Conservation (phyloP, 2,888 invertebrate genomes). For the Eristalis arbustorum region DNA sequence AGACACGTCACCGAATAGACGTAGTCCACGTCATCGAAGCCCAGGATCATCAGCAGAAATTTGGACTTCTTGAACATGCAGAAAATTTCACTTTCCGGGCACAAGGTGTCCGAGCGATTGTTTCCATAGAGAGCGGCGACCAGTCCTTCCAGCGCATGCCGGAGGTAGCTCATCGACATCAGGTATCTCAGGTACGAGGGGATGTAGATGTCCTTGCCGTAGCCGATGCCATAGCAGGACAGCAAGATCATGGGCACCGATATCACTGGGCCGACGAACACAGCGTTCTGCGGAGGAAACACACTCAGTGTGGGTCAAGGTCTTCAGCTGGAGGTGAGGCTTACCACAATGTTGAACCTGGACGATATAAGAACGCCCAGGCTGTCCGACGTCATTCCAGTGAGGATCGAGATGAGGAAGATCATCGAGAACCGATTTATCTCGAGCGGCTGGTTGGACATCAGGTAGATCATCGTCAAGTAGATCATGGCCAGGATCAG, state of each 20-base stretch:
- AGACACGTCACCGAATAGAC: slow-evolving; percentile 86
- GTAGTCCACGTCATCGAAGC: slow-evolving; percentile 86
- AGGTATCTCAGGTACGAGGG: slow-evolving; percentile 88
- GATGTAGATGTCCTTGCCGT: slow-evolving; percentile 85
- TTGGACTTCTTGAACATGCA: slow-evolving; percentile 88
- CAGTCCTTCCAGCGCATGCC: slow-evolving; percentile 90
- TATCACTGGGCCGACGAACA: slow-evolving; percentile 93
- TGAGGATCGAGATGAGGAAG: slow-evolving; percentile 85
- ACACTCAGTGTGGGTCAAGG: neutral
- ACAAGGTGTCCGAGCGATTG: slow-evolving; percentile 87
- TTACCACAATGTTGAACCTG: slow-evolving; percentile 87
- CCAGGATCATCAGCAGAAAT: slow-evolving; percentile 88
- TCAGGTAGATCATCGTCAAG: slow-evolving; percentile 85
- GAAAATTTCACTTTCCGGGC: slow-evolving; percentile 86
- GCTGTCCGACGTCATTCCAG: slow-evolving; percentile 89
- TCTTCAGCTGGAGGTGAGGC: slow-evolving; percentile 73
- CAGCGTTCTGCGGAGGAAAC: slow-evolving; percentile 85
- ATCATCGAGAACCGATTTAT: slow-evolving; percentile 85
- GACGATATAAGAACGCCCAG: slow-evolving; percentile 89
- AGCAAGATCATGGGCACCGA: slow-evolving; percentile 93
- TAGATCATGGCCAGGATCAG: slow-evolving; percentile 86
- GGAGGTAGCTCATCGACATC: slow-evolving; percentile 90
- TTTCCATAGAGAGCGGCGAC: slow-evolving; percentile 89
- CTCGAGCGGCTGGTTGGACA: slow-evolving; percentile 90
- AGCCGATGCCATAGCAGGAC: slow-evolving; percentile 93